Evolutionary conservation across 2,797 vertebrate species (phyloP).

Genomic region (Enteromius thamalakanensis): DNA sequence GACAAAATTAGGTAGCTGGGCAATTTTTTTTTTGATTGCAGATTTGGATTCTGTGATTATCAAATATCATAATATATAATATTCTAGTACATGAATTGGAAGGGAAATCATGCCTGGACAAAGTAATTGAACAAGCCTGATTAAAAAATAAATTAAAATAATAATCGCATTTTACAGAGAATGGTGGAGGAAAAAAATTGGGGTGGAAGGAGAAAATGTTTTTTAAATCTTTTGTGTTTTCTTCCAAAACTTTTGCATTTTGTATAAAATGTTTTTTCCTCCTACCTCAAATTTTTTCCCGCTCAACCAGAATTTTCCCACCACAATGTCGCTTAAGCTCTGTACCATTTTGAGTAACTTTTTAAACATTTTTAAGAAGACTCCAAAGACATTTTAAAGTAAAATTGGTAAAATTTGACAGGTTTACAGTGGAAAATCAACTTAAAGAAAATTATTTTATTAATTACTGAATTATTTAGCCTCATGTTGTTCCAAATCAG

Average conservation of each 20-base stretch:
- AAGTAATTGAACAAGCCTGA: background rate
- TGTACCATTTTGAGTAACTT: background rate
- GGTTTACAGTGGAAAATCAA: background rate
- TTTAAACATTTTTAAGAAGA: background rate
- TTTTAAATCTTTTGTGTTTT: no score
- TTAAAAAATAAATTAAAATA: background rate
- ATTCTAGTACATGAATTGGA: background rate
- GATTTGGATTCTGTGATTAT: background rate
- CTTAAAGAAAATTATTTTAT: background rate
- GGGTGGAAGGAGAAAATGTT: no score
- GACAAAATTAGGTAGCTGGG: background rate
- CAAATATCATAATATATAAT: background rate
- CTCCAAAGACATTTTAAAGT: background rate
- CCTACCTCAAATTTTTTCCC: no score
- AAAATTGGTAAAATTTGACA: background rate
- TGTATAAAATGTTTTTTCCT: no score
- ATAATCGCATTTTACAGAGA: background rate
- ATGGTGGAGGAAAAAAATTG: no score
- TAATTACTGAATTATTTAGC: background rate
- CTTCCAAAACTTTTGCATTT: no score
- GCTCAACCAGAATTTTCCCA: no score
- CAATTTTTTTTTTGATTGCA: background rate
- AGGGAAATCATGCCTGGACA: background rate
- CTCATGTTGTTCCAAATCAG: background rate
- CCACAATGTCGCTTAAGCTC: no score